Evolutionary conservation across 2,888 invertebrate species (phyloP).

Genomic region (Ophonus ardosiacus): DNA sequence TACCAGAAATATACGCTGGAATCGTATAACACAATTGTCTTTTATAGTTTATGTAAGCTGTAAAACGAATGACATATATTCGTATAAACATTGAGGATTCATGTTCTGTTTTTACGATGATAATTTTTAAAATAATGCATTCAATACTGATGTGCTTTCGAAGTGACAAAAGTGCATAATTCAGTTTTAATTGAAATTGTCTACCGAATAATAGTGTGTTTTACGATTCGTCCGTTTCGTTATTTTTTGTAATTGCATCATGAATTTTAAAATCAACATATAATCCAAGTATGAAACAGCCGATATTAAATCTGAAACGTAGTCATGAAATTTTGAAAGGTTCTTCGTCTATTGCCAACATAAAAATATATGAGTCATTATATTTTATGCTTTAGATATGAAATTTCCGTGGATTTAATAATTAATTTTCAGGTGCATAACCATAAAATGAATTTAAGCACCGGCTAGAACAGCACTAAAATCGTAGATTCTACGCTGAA

Average conservation of each 20-base stretch:
- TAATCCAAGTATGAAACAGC: constrained; percentile 21
- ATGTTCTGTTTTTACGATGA: neutral
- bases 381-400: constrained; percentile 48
- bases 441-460: constrained; percentile 49
- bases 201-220: neutral
- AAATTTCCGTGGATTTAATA: constrained; percentile 51
- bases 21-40: no score
- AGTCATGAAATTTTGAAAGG: constrained; percentile 43
- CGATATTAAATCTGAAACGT: constrained; percentile 30
- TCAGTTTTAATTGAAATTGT: neutral
- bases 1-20: no score
- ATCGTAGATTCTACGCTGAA: constrained; percentile 15
- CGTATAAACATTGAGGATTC: neutral
- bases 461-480: constrained; percentile 32
- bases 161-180: neutral
- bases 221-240: neutral
- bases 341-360: constrained; percentile 8
- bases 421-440: constrained; percentile 53
- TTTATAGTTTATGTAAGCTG: no score
- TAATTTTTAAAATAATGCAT: neutral
- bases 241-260: neutral
- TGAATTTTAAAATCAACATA: constrained; percentile 15
- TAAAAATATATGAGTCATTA: constrained; percentile 56
- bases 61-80: no score
- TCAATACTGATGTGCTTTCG: neutral